These are phyloP conservation scores for Empidonax alnorum DNA, from an alignment of 2,113 vertebrate species.

Conservation along the genomic window DNA sequence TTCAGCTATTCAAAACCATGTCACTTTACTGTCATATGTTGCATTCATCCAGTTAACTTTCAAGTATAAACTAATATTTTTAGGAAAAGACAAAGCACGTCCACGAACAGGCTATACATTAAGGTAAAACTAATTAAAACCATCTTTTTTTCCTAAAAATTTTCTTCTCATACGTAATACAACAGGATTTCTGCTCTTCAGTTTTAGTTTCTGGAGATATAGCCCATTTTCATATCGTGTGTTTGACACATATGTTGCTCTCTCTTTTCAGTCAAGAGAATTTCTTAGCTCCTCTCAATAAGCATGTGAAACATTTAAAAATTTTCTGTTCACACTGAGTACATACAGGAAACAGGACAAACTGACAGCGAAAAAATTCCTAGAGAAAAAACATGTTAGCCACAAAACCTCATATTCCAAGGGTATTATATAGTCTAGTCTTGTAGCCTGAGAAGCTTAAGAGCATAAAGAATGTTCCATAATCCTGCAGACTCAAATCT, in stretches of 20 bases:
- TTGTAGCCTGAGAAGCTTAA: background rate
- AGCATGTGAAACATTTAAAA: background rate
- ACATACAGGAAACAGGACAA: background rate
- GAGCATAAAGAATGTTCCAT: background rate
- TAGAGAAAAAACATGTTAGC: background rate
- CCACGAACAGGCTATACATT: background rate
- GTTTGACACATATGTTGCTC: background rate
- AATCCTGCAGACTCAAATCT: background rate
- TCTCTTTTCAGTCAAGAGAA: background rate
- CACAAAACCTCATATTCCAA: background rate
- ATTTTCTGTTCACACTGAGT: background rate
- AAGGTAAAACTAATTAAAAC: background rate
- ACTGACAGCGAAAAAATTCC: background rate
- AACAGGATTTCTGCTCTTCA: background rate
- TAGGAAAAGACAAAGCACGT: background rate
- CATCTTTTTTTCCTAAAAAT: background rate
- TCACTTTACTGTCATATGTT: background rate
- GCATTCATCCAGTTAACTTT: background rate
- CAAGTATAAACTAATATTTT: background rate
- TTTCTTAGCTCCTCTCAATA: background rate
- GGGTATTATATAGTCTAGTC: background rate
- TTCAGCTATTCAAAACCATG: background rate
- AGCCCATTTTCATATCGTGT: accelerated
- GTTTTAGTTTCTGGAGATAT: background rate
- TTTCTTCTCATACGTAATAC: background rate